Conservation (phyloP, 2,797 vertebrate genomes). For the Melanogrammus aeglefinus region DNA sequence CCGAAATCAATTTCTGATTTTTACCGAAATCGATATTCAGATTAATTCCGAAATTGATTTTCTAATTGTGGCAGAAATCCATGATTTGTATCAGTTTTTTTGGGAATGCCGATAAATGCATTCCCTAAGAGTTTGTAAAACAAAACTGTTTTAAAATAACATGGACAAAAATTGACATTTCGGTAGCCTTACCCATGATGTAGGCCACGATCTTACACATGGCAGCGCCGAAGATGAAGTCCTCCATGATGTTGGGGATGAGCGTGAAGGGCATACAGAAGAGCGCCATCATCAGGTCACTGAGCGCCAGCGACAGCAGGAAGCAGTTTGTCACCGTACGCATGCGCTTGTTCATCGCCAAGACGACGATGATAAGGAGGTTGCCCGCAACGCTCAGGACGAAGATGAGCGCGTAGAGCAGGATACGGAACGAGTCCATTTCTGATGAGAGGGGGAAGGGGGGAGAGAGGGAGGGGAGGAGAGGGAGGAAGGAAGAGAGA, state of each 20-base stretch:
- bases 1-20: no score
- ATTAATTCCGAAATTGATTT: no score
- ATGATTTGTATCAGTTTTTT: no score
- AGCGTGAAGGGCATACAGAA: conserved; percentile 85
- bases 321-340: conserved; percentile 84
- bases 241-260: conserved; percentile 86
- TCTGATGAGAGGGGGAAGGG: conserved; percentile 48
- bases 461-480: not conserved
- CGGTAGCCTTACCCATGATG: conserved; percentile 82
- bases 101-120: no score
- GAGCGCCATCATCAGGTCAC: conserved; percentile 80
- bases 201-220: conserved; percentile 87
- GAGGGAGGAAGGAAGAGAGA: not conserved
- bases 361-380: conserved; percentile 74
- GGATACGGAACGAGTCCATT: conserved; percentile 74
- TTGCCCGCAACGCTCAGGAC: conserved; percentile 82
- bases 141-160: no score
- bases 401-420: conserved; percentile 85
- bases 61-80: no score
- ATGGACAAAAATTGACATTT: no score
- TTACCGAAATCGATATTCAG: no score
- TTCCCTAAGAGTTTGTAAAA: no score
- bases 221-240: conserved; percentile 86
- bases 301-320: conserved; percentile 80
- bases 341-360: conserved; percentile 77